phyloP scores from a whole-genome alignment of 1,140 invertebrate species.

The Aphis craccivora region DNA sequence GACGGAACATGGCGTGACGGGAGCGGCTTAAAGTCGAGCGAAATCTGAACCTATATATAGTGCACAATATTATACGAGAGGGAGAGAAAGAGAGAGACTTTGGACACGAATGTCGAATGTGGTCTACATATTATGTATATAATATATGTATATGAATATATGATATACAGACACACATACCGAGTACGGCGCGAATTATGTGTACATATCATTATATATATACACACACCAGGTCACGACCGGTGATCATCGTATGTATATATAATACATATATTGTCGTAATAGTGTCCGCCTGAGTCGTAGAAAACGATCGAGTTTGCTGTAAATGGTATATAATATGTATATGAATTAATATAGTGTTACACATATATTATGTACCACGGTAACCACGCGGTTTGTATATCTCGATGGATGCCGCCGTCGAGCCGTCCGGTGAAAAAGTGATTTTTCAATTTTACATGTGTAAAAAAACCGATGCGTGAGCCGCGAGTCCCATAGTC shows the following conservation, averaged over 20 bases:
- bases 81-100: background rate
- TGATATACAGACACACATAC: background rate
- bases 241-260: background rate
- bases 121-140: background rate
- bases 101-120: slow-evolving; percentile 24
- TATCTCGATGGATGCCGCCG: background rate
- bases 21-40: slow-evolving; percentile 1
- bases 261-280: background rate
- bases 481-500: background rate
- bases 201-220: background rate
- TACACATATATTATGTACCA: slow-evolving; percentile 1
- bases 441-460: slow-evolving; percentile 49
- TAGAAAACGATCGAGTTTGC: background rate
- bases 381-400: background rate
- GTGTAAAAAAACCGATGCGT: background rate
- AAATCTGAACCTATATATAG: background rate
- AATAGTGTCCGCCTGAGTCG: background rate
- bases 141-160: background rate
- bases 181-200: background rate
- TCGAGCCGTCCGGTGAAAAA: background rate
- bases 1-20: background rate
- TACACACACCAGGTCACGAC: slow-evolving; percentile 22
- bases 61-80: background rate
- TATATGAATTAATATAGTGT: background rate
- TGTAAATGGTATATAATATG: background rate